Percentiles rank a stretch among this genome's conserved stretches.
These are phyloP conservation scores for Polyergus mexicanus DNA, from an alignment of 1,140 invertebrate species.

Conservation along the genomic window DNA sequence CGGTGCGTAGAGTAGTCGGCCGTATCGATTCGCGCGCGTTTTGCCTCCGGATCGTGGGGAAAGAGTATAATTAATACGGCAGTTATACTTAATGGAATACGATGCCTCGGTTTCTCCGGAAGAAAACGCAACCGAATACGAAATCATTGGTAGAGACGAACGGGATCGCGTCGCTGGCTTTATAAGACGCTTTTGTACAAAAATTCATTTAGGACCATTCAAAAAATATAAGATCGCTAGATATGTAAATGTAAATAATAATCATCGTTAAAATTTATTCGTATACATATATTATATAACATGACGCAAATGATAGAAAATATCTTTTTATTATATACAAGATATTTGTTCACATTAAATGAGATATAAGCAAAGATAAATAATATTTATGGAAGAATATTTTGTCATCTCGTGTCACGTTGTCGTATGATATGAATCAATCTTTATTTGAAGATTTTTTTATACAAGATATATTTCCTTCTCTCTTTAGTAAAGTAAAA, in stretches of 20 bases:
- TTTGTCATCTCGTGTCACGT: no score
- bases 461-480: background rate
- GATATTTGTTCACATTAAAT: no score
- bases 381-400: no score
- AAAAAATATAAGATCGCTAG: background rate
- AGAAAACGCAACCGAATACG: slow-evolving; percentile 20
- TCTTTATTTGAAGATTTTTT: background rate
- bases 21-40: slow-evolving; percentile 50
- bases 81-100: slow-evolving; percentile 60
- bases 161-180: background rate
- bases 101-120: background rate
- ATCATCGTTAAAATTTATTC: no score
- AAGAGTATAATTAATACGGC: slow-evolving; percentile 56
- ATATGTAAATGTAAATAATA: background rate
- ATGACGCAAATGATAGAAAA: no score
- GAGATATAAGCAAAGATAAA: no score
- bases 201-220: background rate
- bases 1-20: slow-evolving; percentile 6
- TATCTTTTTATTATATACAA: no score
- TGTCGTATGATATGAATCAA: no score
- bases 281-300: no score
- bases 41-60: slow-evolving; percentile 21
- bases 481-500: background rate
- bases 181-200: background rate
- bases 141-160: background rate